Evolutionary conservation across 2,797 vertebrate genomes (phyloP).

Genomic region (Fundulus diaphanus): DNA sequence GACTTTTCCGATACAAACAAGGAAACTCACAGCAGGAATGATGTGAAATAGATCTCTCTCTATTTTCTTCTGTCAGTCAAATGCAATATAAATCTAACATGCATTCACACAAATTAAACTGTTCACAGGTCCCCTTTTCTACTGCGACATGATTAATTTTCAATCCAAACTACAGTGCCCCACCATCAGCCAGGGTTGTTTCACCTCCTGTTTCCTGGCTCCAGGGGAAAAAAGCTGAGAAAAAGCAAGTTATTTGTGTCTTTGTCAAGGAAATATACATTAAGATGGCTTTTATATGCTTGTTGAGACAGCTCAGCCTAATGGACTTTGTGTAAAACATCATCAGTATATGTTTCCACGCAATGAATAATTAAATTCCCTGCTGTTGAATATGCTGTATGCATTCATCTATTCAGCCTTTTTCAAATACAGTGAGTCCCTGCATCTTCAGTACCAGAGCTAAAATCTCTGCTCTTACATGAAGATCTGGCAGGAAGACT

Average conservation of each 20-base stretch:
- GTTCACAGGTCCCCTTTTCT: slow-evolving; percentile 22
- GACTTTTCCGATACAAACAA: no score
- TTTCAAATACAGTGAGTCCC: slow-evolving; percentile 13
- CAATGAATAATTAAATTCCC: slow-evolving; percentile 64
- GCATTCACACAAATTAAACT: slow-evolving; percentile 39
- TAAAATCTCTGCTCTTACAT: slow-evolving; percentile 35
- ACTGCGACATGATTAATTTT: slow-evolving; percentile 24
- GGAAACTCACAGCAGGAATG: no score
- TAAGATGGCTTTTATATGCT: slow-evolving; percentile 39
- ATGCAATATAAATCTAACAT: slow-evolving; percentile 40
- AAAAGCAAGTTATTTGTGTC: slow-evolving; percentile 29
- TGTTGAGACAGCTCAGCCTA: slow-evolving; percentile 48
- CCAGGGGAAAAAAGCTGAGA: neutral
- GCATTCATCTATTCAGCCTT: slow-evolving; percentile 36
- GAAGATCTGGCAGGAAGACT: neutral
- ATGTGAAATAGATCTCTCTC: slow-evolving; percentile 27
- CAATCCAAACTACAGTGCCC: slow-evolving; percentile 14
- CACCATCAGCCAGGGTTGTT: slow-evolving; percentile 15
- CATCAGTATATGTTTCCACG: slow-evolving; percentile 47
- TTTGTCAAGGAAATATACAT: slow-evolving; percentile 42
- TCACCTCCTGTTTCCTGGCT: neutral
- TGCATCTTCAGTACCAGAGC: slow-evolving; percentile 10
- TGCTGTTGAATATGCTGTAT: slow-evolving; percentile 26
- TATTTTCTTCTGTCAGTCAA: slow-evolving; percentile 48
- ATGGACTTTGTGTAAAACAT: slow-evolving; percentile 77